Evolutionary conservation across 2,888 invertebrate genomes (phyloP), one percentile per base, ranked within the genome.

Genomic region (Orthosia gothica): DNA sequence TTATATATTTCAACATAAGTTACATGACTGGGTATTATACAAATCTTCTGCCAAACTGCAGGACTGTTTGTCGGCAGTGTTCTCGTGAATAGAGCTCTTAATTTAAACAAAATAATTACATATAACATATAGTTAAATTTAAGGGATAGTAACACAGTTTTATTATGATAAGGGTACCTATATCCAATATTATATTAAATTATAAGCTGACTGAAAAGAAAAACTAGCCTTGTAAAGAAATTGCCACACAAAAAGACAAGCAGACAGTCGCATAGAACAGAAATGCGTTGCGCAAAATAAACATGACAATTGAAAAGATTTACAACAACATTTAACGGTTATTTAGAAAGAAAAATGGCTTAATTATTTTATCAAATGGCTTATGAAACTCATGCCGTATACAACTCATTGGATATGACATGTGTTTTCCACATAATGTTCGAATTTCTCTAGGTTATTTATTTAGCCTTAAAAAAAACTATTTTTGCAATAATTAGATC

Each of bases 281-380:
- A 71, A 80, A 71, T 18, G 50, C 16, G 4, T 23, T 16, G 15
- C 18, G 40, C 58, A 82, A 71, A 71, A 82, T 61, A 57, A 2
- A 26, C 26, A 55, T 77, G 79, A 65, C 78, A 82, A 49, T 70
- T 58, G 52, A 32, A 64, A 67, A 80, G 68, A 80, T 71, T 80
- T 83, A 77, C 50, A 64, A 57, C 55, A 26, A 13, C 49, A 16
- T n/a, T 57, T 18, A 16, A 65, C 50, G n/a, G 20, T 58, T 12
- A 26, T 40, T 73, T 57, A 49, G 16, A 63, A 70, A 59, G 18
- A 68, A 52, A 68, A 16, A 20, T 1, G 26, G 3, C 54, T 40
- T 45, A 59, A 70, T 67, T 57, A 59, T 67, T 55, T 50, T 45
- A 50, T 45, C 26, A 63, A 61, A 54, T 40, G 26, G 26, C 16